These are phyloP conservation scores for Serripes groenlandicus DNA, from an alignment of 2,888 invertebrate genomes.

Conservation along the genomic window DNA sequence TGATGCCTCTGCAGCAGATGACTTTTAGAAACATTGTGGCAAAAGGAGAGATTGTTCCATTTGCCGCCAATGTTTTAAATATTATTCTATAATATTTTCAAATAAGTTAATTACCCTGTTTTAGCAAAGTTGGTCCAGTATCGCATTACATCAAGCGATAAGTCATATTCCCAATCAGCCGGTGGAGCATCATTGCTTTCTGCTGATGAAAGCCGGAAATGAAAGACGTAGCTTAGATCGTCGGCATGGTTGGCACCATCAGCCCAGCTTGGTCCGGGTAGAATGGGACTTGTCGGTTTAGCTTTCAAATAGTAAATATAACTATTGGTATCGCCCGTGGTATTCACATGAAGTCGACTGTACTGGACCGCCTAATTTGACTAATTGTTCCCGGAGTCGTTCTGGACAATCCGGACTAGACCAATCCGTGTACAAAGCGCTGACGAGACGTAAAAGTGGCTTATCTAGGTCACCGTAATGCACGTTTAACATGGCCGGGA, in stretches of 20 bases:
- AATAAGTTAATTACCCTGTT: background rate
- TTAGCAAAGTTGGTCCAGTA: slow-evolving; percentile 29
- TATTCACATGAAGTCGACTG: slow-evolving; percentile 9
- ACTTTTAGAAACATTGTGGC: no score
- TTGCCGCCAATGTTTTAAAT: no score
- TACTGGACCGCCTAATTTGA: slow-evolving; percentile 1
- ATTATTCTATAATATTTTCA: no score
- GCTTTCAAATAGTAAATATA: background rate
- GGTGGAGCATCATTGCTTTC: background rate
- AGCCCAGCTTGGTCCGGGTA: slow-evolving; percentile 71
- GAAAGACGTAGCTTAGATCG: slow-evolving; percentile 81
- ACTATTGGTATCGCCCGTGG: background rate
- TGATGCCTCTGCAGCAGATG: no score
- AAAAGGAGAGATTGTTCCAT: no score
- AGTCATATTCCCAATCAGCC: slow-evolving; percentile 17
- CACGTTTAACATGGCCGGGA: background rate
- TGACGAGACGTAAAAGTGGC: background rate
- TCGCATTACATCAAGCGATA: slow-evolving; percentile 10
- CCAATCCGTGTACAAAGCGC: slow-evolving; percentile 11
- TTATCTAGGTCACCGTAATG: background rate
- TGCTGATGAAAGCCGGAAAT: slow-evolving; percentile 32
- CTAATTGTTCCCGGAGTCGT: background rate
- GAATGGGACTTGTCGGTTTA: background rate
- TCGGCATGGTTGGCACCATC: slow-evolving; percentile 81
- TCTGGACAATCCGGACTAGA: slow-evolving; percentile 8